phyloP scores from a whole-genome alignment of 1,140 invertebrate genomes.

The Phocides pigmalion region DNA sequence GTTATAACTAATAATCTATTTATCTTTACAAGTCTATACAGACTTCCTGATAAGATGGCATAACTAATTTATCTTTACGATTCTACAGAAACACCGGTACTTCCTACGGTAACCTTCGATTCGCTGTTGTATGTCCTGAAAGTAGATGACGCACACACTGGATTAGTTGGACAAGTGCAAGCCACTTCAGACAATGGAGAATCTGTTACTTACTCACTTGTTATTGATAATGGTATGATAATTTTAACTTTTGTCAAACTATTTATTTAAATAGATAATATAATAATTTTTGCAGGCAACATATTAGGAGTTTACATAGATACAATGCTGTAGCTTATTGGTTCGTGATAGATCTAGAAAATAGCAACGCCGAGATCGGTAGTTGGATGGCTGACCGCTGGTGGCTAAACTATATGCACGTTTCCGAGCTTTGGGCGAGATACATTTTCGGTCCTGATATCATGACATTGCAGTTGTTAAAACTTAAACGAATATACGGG shows the following conservation, averaged over 20 bases:
- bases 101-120: slow-evolving; percentile 54
- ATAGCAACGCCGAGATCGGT: too few relatives aligned
- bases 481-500: too few relatives aligned
- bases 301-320: too few relatives aligned
- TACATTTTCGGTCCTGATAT: too few relatives aligned
- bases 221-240: slow-evolving; percentile 51
- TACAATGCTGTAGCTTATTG: too few relatives aligned
- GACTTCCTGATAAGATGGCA: neutral
- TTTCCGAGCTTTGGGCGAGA: too few relatives aligned
- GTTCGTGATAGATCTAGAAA: too few relatives aligned
- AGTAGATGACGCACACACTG: slow-evolving; percentile 49
- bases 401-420: too few relatives aligned
- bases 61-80: slow-evolving; percentile 9
- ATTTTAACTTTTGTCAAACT: neutral
- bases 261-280: too few relatives aligned
- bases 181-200: slow-evolving; percentile 63
- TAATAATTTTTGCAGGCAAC: too few relatives aligned
- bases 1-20: slow-evolving; percentile 1
- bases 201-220: slow-evolving; percentile 50
- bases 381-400: too few relatives aligned
- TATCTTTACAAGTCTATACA: slow-evolving; percentile 39
- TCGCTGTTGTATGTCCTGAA: slow-evolving; percentile 54
- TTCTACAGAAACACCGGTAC: slow-evolving; percentile 42
- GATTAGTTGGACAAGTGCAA: slow-evolving; percentile 54
- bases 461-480: too few relatives aligned